Conservation (phyloP, 2,113 vertebrate species). For the Tetrao urogallus region DNA sequence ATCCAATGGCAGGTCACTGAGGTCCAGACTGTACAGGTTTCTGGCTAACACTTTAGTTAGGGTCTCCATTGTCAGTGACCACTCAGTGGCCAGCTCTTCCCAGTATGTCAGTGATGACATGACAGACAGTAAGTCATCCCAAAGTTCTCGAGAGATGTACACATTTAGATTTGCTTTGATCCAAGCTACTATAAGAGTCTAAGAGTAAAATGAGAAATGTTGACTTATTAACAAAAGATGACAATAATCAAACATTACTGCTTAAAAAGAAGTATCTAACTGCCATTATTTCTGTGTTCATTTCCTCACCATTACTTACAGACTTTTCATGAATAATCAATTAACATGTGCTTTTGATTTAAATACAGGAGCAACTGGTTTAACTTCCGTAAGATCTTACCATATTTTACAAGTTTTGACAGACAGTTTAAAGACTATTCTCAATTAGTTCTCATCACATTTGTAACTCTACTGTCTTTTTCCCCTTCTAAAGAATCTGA, state of each 20-base stretch:
- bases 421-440: neutral
- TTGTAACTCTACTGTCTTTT: neutral
- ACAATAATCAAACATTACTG: neutral
- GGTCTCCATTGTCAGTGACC: slow-evolving; percentile 99
- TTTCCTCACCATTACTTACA: neutral
- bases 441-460: neutral
- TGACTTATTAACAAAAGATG: neutral
- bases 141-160: slow-evolving; percentile 96
- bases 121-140: slow-evolving; percentile 95
- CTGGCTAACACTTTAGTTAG: slow-evolving; percentile 98
- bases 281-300: neutral
- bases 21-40: slow-evolving; percentile 95
- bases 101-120: slow-evolving; percentile 96
- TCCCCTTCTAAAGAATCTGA: neutral
- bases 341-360: neutral
- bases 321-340: neutral
- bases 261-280: neutral
- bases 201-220: slow-evolving; percentile 62
- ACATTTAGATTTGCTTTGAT: slow-evolving; percentile 98
- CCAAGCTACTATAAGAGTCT: slow-evolving; percentile 99
- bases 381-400: neutral
- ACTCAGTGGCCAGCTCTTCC: slow-evolving; percentile 98
- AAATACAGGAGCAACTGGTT: neutral
- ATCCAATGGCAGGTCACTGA: slow-evolving; percentile 94
- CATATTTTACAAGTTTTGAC: neutral